Conservation (phyloP, 2,113 vertebrate genomes). For the Hymenochirus boettgeri region DNA sequence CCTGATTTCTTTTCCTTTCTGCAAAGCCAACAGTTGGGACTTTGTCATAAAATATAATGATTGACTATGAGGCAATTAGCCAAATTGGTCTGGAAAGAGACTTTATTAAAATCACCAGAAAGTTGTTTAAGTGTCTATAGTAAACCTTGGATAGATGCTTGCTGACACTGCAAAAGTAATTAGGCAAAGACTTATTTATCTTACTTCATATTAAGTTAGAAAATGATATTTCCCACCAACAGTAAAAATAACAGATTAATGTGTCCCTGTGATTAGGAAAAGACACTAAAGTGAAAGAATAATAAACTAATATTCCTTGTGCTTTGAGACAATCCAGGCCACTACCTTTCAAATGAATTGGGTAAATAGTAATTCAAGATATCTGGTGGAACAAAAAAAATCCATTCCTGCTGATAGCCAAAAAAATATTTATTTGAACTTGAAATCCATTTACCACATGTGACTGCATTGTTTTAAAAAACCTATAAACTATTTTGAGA, state of each 20-base stretch:
- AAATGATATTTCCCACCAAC: not conserved
- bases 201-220: slow-evolving; percentile 27
- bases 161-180: slow-evolving; percentile 31
- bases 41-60: slow-evolving; percentile 24
- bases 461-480: slow-evolving; percentile 12
- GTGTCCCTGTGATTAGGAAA: slow-evolving; percentile 1
- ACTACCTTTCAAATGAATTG: not conserved
- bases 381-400: slow-evolving; percentile 4
- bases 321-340: not conserved
- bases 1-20: slow-evolving; percentile 30
- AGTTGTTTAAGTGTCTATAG: slow-evolving; percentile 21
- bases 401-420: slow-evolving; percentile 2
- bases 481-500: not conserved
- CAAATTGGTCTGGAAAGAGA: slow-evolving; percentile 10
- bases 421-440: slow-evolving; percentile 7
- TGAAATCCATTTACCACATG: slow-evolving; percentile 26
- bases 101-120: slow-evolving; percentile 15
- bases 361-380: slow-evolving; percentile 5
- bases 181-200: slow-evolving; percentile 27
- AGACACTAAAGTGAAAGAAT: not conserved
- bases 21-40: slow-evolving; percentile 38
- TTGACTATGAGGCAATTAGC: slow-evolving; percentile 34
- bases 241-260: slow-evolving; percentile 11
- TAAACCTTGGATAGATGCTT: slow-evolving; percentile 20
- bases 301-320: slow-evolving; percentile 24